Percentiles rank a stretch among this genome's conserved stretches.
phyloP scores from a whole-genome alignment of 2,113 vertebrate species.

The Orientallactaga bullata region DNA sequence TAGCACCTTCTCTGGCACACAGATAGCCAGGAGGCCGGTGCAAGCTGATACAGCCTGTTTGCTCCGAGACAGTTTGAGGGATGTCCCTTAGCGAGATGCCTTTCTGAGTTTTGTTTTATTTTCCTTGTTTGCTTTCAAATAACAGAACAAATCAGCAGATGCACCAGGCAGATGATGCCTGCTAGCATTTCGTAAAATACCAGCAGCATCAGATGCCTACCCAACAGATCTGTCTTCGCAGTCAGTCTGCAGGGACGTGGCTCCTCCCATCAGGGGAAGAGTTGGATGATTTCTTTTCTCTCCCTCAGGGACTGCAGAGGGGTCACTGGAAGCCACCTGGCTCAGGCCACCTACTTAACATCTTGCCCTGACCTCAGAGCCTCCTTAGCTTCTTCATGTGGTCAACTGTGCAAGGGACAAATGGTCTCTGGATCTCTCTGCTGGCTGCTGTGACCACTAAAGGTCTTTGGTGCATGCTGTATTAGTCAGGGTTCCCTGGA shows the following conservation, averaged over 20 bases:
- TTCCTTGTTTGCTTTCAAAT: slow-evolving; percentile 75
- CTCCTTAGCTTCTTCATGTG: background rate
- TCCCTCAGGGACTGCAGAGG: background rate
- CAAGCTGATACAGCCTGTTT: fast-evolving
- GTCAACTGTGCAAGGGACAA: background rate
- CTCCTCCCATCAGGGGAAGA: fast-evolving
- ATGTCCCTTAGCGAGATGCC: background rate
- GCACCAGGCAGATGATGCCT: slow-evolving; percentile 11
- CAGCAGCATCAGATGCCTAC: background rate
- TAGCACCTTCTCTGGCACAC: background rate
- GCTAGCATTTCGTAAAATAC: background rate
- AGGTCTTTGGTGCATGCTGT: background rate
- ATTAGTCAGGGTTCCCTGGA: too few relatives aligned
- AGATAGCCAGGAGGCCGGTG: too few relatives aligned
- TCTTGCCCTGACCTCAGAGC: background rate
- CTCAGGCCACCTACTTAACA: fast-evolving
- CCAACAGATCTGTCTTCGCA: background rate
- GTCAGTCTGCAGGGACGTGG: fast-evolving
- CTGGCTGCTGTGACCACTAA: background rate
- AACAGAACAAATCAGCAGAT: slow-evolving; percentile 63
- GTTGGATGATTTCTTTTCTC: fast-evolving
- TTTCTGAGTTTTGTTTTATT: slow-evolving; percentile 54
- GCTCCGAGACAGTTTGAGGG: background rate
- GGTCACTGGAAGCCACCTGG: background rate
- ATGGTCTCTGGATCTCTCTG: background rate